Base-by-base conservation (phyloP, 2,888 invertebrate species). In the Colletes collaris region DNA sequence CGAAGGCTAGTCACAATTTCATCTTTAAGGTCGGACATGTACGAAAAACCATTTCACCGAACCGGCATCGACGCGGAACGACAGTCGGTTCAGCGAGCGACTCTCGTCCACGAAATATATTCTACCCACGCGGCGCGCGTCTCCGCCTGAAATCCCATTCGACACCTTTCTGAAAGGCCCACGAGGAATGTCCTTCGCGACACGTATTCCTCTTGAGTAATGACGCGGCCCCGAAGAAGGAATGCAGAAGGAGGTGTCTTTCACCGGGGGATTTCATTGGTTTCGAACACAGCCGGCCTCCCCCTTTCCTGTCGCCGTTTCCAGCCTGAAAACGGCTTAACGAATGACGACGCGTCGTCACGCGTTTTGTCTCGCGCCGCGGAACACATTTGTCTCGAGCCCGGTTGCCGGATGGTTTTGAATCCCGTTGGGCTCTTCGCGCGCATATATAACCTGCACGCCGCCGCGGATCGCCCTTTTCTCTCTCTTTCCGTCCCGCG, bases 361-460 rank as follows among this genome's bases (percentile, higher is more conserved):
- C 80, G 73, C 82, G 87, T 88, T 89, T 88, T 88, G 88, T 88
- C 88, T 88, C 87, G 76, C 79, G 79, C 75, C 83, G 76, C 68
- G 79, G 76, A 86, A 83, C 84, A 83, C 88, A 88, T 88, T 88
- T 88, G 86, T 87, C 88, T 88, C 87, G 81, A 64, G 82, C 71
- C 81, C 83, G 77, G 85, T 81, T 84, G 79, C 81, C 75, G 72
- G 78, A 59, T 79, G 76, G 79, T 84, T 83, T 79, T 84, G 82
- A 87, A 87, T 87, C 82, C 72, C 77, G 80, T 84, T 78, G 79
- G 70, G 64, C 73, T 78, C 64, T 77, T 71, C 69, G 67, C 66
- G 49, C 65, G 66, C 62, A 58, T 75, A 59, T 69, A 75, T 67
- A 73, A 80, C 76, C 52, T 62, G 63, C 65, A 70, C 72, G 49